phyloP scores from a whole-genome alignment of 2,888 invertebrate species.

The Cerastis rubricosa region DNA sequence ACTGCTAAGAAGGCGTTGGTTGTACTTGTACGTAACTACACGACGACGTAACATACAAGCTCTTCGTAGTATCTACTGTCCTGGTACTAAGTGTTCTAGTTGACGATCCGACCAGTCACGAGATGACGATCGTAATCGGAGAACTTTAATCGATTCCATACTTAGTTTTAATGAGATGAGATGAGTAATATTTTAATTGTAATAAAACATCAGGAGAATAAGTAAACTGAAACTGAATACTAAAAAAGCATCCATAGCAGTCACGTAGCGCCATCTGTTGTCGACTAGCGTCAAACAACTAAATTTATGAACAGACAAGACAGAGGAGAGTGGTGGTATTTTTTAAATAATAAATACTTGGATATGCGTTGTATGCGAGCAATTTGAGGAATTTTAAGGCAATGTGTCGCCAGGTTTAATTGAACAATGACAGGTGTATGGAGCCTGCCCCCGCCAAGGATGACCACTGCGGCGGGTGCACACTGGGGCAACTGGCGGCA shows the following conservation, averaged over 20 bases:
- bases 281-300: constrained; percentile 76
- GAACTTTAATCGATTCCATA: constrained; percentile 68
- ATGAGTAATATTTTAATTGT: constrained; percentile 56
- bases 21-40: constrained; percentile 61
- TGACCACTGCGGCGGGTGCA: constrained; percentile 84
- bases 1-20: constrained; percentile 69
- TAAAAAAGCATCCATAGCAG: constrained; percentile 36
- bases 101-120: constrained; percentile 87
- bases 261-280: constrained; percentile 84
- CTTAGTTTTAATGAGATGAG: constrained; percentile 65
- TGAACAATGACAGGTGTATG: constrained; percentile 87
- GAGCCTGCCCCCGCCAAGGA: constrained; percentile 84
- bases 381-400: constrained; percentile 84
- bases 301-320: constrained; percentile 56
- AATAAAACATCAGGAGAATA: constrained; percentile 51
- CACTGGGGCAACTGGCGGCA: constrained; percentile 78
- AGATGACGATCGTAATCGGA: constrained; percentile 77
- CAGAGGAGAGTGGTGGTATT: constrained; percentile 28
- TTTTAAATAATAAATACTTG: constrained; percentile 28
- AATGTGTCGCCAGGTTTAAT: constrained; percentile 87
- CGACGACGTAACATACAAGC: constrained; percentile 59
- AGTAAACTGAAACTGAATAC: constrained; percentile 51
- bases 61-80: constrained; percentile 76
- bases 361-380: constrained; percentile 60
- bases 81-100: constrained; percentile 89